Percentiles rank a stretch among this genome's conserved stretches.
Evolutionary conservation across 2,888 invertebrate species (phyloP).

Genomic region (Nemotelus nigrinus): DNA sequence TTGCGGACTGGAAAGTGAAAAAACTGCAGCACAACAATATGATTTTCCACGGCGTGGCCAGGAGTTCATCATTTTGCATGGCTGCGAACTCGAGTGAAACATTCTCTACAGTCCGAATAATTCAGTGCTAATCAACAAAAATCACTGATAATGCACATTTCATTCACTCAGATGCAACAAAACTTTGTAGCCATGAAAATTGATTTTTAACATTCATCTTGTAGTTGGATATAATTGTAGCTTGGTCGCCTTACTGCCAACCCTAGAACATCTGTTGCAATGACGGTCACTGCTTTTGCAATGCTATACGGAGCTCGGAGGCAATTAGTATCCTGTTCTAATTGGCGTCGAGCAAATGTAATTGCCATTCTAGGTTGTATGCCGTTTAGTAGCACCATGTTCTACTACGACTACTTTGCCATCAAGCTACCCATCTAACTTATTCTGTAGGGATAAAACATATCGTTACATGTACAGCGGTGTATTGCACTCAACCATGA

Average conservation of each 20-base stretch:
- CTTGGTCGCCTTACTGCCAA: constrained; percentile 18
- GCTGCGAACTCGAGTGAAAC: not conserved
- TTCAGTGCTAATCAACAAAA: not conserved
- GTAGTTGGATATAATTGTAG: constrained; percentile 43
- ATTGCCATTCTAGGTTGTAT: constrained; percentile 38
- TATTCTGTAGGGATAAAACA: not conserved
- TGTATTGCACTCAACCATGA: not conserved
- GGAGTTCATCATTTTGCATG: no score
- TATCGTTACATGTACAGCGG: constrained; percentile 17
- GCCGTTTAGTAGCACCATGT: constrained; percentile 28
- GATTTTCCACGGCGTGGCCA: no score
- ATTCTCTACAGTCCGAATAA: not conserved
- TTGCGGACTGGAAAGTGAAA: no score
- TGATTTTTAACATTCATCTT: constrained; percentile 45
- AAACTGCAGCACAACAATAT: no score
- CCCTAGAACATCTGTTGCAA: not conserved
- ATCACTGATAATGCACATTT: constrained; percentile 7
- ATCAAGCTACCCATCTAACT: not conserved
- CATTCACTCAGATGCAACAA: constrained; percentile 1
- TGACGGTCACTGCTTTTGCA: not conserved
- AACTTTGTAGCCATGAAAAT: constrained; percentile 29
- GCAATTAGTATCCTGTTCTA: constrained; percentile 41
- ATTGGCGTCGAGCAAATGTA: constrained; percentile 43
- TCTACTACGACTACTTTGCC: not conserved
- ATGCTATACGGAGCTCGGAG: constrained; percentile 14